Percentiles rank a stretch among this genome's conserved stretches.
Evolutionary conservation across 2,113 vertebrate species (phyloP).

Genomic region (Chelonoidis abingdonii): DNA sequence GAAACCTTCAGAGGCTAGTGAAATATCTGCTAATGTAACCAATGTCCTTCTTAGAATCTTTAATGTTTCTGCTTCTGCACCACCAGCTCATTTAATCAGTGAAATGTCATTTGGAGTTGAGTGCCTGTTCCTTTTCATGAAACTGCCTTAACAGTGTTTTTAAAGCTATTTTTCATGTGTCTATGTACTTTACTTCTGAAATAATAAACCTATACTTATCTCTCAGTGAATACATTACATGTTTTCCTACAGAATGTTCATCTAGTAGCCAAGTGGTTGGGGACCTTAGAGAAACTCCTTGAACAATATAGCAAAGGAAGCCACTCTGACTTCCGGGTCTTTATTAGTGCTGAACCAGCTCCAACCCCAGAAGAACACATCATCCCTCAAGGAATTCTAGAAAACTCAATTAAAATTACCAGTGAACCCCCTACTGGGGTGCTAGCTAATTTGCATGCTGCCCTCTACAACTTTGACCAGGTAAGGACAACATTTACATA

Average conservation of each 20-base stretch:
- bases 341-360: constrained; percentile 84
- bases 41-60: not conserved
- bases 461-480: constrained; percentile 85
- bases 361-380: constrained; percentile 76
- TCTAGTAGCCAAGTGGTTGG: constrained; percentile 83
- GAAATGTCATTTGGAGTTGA: not conserved
- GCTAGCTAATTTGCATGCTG: constrained; percentile 82
- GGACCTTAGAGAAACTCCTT: constrained; percentile 81
- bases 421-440: constrained; percentile 84
- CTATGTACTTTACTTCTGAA: not conserved
- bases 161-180: not conserved
- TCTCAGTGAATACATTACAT: not conserved
- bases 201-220: not conserved
- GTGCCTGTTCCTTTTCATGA: not conserved
- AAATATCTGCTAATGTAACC: not conserved
- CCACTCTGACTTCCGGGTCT: constrained; percentile 82
- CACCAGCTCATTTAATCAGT: not conserved
- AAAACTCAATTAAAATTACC: constrained; percentile 87
- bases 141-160: not conserved
- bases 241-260: constrained; percentile 82
- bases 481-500: constrained; percentile 53
- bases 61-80: not conserved
- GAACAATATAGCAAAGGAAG: constrained; percentile 72
- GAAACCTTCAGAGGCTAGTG: not conserved
- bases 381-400: constrained; percentile 84